Base-by-base conservation (phyloP, 2,888 invertebrate species). In the Proisotoma minuta region DNA sequence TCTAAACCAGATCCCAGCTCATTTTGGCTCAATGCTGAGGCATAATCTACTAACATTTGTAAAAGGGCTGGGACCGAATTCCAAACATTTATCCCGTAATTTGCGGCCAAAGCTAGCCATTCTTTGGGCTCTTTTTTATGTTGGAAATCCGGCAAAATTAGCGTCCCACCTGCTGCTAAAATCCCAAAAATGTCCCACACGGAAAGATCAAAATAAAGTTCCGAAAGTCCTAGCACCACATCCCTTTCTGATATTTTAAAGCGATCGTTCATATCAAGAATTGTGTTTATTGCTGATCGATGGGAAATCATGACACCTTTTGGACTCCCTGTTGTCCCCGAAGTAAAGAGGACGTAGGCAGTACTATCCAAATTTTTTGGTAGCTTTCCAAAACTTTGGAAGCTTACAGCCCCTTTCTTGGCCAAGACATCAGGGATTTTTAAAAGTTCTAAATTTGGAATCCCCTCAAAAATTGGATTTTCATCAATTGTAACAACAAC, bases 341-440 rank as follows among this genome's bases (percentile, higher is more conserved):
- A 52, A 27, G 52, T 52, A 28, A 52, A 52, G 18, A 52, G 24
- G 8, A 52, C 28, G 22, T 52, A 52, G 3, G 52, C 52, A 26
- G 28, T 15, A n/a, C 28, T 28, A 20, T 26, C 28, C 3, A 15
- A 52, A 28, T 22, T 23, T 50, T 24, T 20, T 2, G 24, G 2
- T 50, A 22, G 5, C 20, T 20, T 20, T 22, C 47, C n/a, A 8
- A 15, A 15, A 8, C 18, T n/a, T n/a, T n/a, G n/a, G n/a, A n/a
- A n/a, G n/a, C n/a, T n/a, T 3, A 50, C 8, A 10, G 8, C 34
- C 8, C 34, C 34, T 15, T 15, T 15, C 15, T 15, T 15, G 8
- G 34, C 8, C 34, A 34, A 34, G 34, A 10, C 8, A 15, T 8
- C 8, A 34, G 8, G 8, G 34, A 34, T 34, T n/a, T n/a, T n/a